These are phyloP conservation scores for Caenorhabditis plicata DNA, from an alignment of 2,888 invertebrate genomes.

Conservation along the genomic window DNA sequence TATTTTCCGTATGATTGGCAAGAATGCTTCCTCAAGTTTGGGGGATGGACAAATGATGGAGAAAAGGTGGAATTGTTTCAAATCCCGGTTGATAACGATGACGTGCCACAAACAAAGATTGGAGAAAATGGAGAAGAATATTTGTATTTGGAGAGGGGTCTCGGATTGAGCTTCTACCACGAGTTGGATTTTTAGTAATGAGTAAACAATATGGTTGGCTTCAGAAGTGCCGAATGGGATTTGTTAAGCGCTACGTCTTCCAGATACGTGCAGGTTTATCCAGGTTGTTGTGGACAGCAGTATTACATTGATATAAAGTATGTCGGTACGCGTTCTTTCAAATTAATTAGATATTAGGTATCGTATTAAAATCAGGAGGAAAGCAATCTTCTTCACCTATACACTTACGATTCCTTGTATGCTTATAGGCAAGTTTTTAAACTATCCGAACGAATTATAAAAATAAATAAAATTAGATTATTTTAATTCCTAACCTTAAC, in stretches of 20 bases:
- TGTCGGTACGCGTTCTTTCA: not conserved
- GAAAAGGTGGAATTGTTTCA: slow-evolving; percentile 49
- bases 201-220: slow-evolving; percentile 9
- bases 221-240: slow-evolving; percentile 59
- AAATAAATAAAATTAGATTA: too few species aligned
- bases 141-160: slow-evolving; percentile 43
- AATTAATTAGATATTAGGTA: slow-evolving; percentile 17
- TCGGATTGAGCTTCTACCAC: slow-evolving; percentile 50
- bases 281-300: slow-evolving; percentile 53
- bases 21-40: slow-evolving; percentile 51
- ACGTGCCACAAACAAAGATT: slow-evolving; percentile 24
- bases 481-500: too few species aligned
- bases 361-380: slow-evolving; percentile 39
- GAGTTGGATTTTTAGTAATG: slow-evolving; percentile 26
- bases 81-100: slow-evolving; percentile 43
- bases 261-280: slow-evolving; percentile 51
- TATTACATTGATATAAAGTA: slow-evolving; percentile 51
- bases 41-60: slow-evolving; percentile 89
- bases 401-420: slow-evolving; percentile 59
- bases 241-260: slow-evolving; percentile 48
- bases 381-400: slow-evolving; percentile 55
- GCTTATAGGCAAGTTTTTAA: slow-evolving; percentile 47
- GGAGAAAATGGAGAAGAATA: slow-evolving; percentile 40
- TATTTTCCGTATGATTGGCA: slow-evolving; percentile 62
- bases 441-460: too few species aligned